Conservation (phyloP, 2,113 vertebrate genomes). For the Ranitomeya variabilis region DNA sequence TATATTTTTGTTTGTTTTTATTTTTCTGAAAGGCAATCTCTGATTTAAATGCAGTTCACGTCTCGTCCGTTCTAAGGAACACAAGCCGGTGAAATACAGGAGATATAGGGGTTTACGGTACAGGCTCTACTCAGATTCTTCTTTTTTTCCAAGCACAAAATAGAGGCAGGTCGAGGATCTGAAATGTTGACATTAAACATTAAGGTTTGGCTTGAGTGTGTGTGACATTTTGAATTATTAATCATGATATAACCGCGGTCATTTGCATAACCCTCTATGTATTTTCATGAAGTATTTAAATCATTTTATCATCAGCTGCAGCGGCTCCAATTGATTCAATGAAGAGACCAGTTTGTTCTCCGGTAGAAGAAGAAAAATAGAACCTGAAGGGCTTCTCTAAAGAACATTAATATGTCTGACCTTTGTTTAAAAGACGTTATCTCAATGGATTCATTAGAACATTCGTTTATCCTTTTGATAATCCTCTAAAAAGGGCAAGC, state of each 20-base stretch:
- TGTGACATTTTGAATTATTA: slow-evolving; percentile 59
- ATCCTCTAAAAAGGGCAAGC: slow-evolving; percentile 28
- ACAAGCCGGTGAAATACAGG: not conserved
- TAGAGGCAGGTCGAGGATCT: slow-evolving; percentile 5
- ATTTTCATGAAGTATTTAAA: slow-evolving; percentile 52
- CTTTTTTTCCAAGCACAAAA: not conserved
- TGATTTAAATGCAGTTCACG: not conserved
- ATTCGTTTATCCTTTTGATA: slow-evolving; percentile 39
- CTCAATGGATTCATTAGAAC: slow-evolving; percentile 29
- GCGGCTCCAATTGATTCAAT: slow-evolving; percentile 6
- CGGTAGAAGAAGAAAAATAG: slow-evolving; percentile 1
- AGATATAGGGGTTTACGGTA: not conserved
- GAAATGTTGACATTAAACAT: slow-evolving; percentile 53
- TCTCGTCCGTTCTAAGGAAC: not conserved
- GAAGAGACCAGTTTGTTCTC: slow-evolving; percentile 6
- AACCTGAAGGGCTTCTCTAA: slow-evolving; percentile 9
- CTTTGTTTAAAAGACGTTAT: slow-evolving; percentile 37
- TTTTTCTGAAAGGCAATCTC: not conserved
- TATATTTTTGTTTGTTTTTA: not conserved
- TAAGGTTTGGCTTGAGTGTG: slow-evolving; percentile 47
- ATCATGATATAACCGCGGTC: slow-evolving; percentile 41
- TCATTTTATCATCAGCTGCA: slow-evolving; percentile 17
- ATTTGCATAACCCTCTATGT: slow-evolving; percentile 52
- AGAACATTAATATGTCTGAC: slow-evolving; percentile 43
- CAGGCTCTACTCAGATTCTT: not conserved